These are phyloP conservation scores for Nemotelus pantherinus DNA, from an alignment of 2,888 invertebrate species.

Conservation along the genomic window DNA sequence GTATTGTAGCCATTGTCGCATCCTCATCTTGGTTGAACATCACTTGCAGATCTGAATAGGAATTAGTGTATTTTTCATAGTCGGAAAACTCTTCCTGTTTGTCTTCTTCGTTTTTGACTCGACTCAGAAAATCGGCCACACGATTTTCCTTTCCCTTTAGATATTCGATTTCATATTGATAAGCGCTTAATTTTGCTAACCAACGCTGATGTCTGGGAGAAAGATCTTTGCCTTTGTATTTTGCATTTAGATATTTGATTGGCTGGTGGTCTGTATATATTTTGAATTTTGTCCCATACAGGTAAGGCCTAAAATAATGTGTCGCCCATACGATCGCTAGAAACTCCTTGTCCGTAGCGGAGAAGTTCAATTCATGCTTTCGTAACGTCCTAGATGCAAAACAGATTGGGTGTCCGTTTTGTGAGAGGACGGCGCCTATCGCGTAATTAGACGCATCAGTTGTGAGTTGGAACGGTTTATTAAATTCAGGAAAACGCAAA, in stretches of 20 bases:
- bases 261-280: slow-evolving; percentile 45
- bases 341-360: not conserved
- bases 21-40: too few relatives aligned
- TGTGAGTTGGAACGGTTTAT: slow-evolving; percentile 40
- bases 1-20: too few relatives aligned
- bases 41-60: too few relatives aligned
- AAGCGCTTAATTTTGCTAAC: slow-evolving; percentile 33
- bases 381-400: slow-evolving; percentile 47
- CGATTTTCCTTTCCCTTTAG: slow-evolving; percentile 21
- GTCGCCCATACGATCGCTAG: too few relatives aligned
- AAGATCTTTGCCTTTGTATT: slow-evolving; percentile 44
- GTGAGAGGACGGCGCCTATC: slow-evolving; percentile 46
- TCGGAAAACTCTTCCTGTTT: too few relatives aligned
- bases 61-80: too few relatives aligned
- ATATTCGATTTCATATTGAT: slow-evolving; percentile 27
- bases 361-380: slow-evolving; percentile 47
- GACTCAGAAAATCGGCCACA: too few relatives aligned
- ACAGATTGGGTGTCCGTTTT: slow-evolving; percentile 47
- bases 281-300: too few relatives aligned
- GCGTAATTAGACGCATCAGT: slow-evolving; percentile 44
- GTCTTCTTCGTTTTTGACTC: too few relatives aligned
- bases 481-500: slow-evolving; percentile 39
- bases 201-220: slow-evolving; percentile 44
- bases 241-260: slow-evolving; percentile 40
- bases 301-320: too few relatives aligned